Evolutionary conservation across 2,888 invertebrate species (phyloP).

Genomic region (Drosophila putrida): DNA sequence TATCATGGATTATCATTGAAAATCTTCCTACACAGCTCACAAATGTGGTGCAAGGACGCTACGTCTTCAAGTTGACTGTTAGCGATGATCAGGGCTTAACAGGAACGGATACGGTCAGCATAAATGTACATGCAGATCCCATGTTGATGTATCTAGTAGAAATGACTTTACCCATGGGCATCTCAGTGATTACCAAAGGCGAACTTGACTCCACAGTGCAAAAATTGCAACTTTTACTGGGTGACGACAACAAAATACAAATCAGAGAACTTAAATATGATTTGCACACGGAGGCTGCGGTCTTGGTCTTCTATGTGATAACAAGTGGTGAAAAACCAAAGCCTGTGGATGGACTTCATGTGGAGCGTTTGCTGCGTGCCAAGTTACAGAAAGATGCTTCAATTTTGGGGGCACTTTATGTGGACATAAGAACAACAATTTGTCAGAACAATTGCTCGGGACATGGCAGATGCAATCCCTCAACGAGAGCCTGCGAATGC

Average conservation of each 20-base stretch:
- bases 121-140: conserved; percentile 93
- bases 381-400: conserved; percentile 90
- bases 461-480: conserved; percentile 95
- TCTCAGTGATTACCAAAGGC: conserved; percentile 88
- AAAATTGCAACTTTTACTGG: conserved; percentile 90
- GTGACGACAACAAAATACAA: conserved; percentile 89
- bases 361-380: conserved; percentile 89
- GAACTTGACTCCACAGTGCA: conserved; percentile 89
- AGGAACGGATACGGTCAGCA: conserved; percentile 92
- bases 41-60: conserved; percentile 94
- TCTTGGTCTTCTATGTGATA: conserved; percentile 90
- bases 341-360: conserved; percentile 87
- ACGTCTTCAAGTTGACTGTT: conserved; percentile 95
- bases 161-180: conserved; percentile 91
- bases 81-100: conserved; percentile 95
- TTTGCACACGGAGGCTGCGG: conserved; percentile 88
- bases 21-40: conserved; percentile 87
- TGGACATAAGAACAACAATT: conserved; percentile 92
- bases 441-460: conserved; percentile 97
- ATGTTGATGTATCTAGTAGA: conserved; percentile 92
- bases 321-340: conserved; percentile 80
- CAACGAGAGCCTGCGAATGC: conserved; percentile 93
- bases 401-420: conserved; percentile 90
- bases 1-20: background rate
- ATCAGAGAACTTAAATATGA: conserved; percentile 87